Evolutionary conservation across 2,888 invertebrate genomes (phyloP).

Genomic region (Polyploca ridens): DNA sequence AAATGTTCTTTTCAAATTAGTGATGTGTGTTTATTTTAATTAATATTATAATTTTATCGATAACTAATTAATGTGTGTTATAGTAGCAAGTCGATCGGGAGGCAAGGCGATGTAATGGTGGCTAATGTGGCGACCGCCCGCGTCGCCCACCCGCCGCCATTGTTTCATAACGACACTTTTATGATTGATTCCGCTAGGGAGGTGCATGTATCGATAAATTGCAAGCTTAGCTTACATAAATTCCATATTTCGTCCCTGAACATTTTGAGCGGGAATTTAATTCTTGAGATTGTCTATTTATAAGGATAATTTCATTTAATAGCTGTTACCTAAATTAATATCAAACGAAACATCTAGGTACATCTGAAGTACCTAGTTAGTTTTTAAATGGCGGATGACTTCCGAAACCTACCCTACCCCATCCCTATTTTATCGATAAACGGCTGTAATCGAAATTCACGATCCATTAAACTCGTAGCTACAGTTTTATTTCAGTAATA

Average conservation of each 20-base stretch:
- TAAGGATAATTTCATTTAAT: too few relatives aligned
- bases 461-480: conserved; percentile 10
- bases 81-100: conserved; percentile 17
- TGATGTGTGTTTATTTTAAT: not conserved
- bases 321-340: too few relatives aligned
- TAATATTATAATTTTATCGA: not conserved
- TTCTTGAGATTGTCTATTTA: too few relatives aligned
- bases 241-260: too few relatives aligned
- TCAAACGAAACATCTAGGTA: too few relatives aligned
- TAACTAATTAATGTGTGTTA: not conserved
- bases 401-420: not conserved
- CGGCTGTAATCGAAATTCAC: not conserved
- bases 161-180: conserved; percentile 73
- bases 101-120: conserved; percentile 26
- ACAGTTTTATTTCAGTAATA: conserved; percentile 12
- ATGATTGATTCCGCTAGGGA: conserved; percentile 76
- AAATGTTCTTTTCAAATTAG: too few relatives aligned
- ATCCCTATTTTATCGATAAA: conserved; percentile 12
- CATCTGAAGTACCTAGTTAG: not conserved
- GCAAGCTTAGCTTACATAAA: conserved; percentile 18
- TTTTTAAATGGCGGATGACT: not conserved
- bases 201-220: conserved; percentile 36
- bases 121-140: conserved; percentile 73
- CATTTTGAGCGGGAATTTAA: too few relatives aligned
- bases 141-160: conserved; percentile 74